Evolutionary conservation across 2,888 invertebrate genomes (phyloP), one percentile per base, ranked within the genome.

Genomic region (Cephus sareptanus): DNA sequence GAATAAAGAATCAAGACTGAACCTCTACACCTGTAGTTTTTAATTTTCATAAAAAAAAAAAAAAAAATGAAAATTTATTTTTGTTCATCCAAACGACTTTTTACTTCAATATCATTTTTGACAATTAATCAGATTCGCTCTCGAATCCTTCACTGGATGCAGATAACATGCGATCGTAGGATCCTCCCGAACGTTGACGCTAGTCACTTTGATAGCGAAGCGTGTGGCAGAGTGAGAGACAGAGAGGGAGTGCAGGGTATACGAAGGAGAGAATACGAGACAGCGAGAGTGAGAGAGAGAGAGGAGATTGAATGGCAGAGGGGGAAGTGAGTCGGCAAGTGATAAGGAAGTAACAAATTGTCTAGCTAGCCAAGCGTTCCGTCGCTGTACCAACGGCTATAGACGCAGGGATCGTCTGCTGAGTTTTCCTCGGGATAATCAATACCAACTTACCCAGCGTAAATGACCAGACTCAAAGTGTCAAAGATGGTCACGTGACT

Each of bases 271-370:
- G 56, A 56, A 56, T 23, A 9, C 23, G 23, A 56, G 56, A 56
- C 1, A 56, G 56, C 9, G 9, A 6, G 40, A 40, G 73, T 75
- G 37, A 71, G 73, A 35, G 35, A 35, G 35, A 35, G 35, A 35
- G 35, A 35, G 35, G 70, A 78, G 77, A 78, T 79, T 77, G 79
- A 80, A 79, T 80, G 79, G 77, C 77, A 76, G 79, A 75, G 74
- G 75, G 83, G 81, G 76, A 81, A 80, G 81, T 80, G 79, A 81
- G 82, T 81, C 83, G 56, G 56, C 56, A 83, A 85, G 82, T 88
- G 89, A 89, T 89, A 89, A 89, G 89, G 89, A 89, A 88, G 88
- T 89, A 87, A 89, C 89, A 89, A 89, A 89, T 89, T 89, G 89
- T 88, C 88, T 86, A 87, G 87, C 85, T 87, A 85, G 89, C 86